phyloP scores from a whole-genome alignment of 2,888 invertebrate species.

The Unio pictorum region DNA sequence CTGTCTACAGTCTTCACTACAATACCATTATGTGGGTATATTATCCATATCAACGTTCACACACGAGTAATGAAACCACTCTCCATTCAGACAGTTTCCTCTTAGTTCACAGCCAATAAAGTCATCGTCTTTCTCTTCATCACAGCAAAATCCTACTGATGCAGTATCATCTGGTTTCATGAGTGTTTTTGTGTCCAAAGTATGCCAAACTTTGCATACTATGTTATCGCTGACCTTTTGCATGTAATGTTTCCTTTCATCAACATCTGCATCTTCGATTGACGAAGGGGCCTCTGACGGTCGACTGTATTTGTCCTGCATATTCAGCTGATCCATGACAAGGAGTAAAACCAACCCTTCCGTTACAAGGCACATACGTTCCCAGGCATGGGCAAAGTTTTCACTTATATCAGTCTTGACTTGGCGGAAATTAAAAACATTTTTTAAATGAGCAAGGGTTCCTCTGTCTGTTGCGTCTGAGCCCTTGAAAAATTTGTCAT shows the following conservation, averaged over 20 bases:
- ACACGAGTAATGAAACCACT: too few species aligned
- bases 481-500: slow-evolving; percentile 22
- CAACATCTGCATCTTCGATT: neutral
- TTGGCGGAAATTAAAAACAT: slow-evolving; percentile 18
- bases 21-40: too few species aligned
- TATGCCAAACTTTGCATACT: slow-evolving; percentile 11
- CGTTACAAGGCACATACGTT: slow-evolving; percentile 18
- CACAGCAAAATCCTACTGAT: too few species aligned
- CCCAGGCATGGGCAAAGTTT: slow-evolving; percentile 32
- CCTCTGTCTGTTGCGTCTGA: slow-evolving; percentile 14
- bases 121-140: slow-evolving; percentile 7
- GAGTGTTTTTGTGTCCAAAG: slow-evolving; percentile 9
- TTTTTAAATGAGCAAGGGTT: slow-evolving; percentile 20
- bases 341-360: slow-evolving; percentile 16
- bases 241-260: slow-evolving; percentile 8
- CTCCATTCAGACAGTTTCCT: too few species aligned
- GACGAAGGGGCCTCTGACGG: slow-evolving; percentile 10
- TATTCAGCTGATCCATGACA: slow-evolving; percentile 8
- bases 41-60: too few species aligned
- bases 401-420: slow-evolving; percentile 27
- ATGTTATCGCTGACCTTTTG: slow-evolving; percentile 3
- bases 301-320: slow-evolving; percentile 5
- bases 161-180: neutral
- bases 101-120: neutral
- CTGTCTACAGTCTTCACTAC: too few species aligned